A percentile compares a stretch with the other conserved stretches of the same genome.
Conservation (phyloP, 1,140 invertebrate genomes). For the Eurosta solidaginis region DNA sequence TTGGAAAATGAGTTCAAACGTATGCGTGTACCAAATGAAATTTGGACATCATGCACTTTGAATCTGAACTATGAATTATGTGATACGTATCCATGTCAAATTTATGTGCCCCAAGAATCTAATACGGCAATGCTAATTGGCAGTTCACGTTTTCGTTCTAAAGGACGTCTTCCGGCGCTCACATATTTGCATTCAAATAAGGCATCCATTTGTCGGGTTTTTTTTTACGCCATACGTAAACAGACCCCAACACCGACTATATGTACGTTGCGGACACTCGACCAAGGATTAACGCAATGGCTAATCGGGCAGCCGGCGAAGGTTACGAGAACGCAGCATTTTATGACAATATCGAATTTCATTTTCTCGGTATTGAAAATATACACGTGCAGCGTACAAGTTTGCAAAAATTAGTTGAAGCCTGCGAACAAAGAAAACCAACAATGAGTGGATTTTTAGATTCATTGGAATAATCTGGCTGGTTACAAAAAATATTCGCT, state of each 20-base stretch:
- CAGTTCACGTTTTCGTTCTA: slow-evolving; percentile 93
- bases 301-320: slow-evolving; percentile 97
- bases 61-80: too few species aligned
- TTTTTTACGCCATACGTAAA: slow-evolving; percentile 89
- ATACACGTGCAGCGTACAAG: slow-evolving; percentile 98
- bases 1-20: too few species aligned
- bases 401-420: slow-evolving; percentile 90
- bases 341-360: slow-evolving; percentile 98
- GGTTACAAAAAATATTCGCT: slow-evolving; percentile 94
- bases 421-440: slow-evolving; percentile 89
- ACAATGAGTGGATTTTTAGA: slow-evolving; percentile 89
- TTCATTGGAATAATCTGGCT: slow-evolving; percentile 91
- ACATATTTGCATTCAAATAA: slow-evolving; percentile 93
- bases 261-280: slow-evolving; percentile 98
- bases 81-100: too few species aligned
- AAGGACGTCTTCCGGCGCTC: slow-evolving; percentile 91
- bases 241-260: slow-evolving; percentile 88
- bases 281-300: slow-evolving; percentile 98
- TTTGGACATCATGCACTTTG: too few species aligned
- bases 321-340: slow-evolving; percentile 99
- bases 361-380: slow-evolving; percentile 98
- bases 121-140: too few species aligned
- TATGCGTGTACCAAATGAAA: too few species aligned
- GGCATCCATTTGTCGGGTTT: slow-evolving; percentile 91
- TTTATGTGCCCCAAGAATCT: too few species aligned